Evolutionary conservation across 2,113 vertebrate genomes (phyloP).

Genomic region (Podarcis raffonei): DNA sequence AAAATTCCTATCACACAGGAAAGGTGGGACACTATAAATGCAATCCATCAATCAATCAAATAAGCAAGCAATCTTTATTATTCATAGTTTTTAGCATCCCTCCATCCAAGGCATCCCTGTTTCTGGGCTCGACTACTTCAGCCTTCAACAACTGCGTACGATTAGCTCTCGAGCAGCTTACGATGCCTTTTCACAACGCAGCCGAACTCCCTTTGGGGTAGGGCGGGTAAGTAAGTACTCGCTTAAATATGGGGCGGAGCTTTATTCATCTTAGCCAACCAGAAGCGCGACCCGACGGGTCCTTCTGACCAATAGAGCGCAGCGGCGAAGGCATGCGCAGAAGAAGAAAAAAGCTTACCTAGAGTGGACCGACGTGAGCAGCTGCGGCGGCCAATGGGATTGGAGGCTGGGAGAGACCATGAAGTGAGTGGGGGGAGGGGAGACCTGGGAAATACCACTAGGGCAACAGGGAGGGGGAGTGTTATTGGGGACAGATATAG

Average conservation of each 20-base stretch:
- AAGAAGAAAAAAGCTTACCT: too few species aligned
- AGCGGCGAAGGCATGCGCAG: rapidly evolving
- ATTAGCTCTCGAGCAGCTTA: neutral
- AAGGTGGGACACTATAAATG: too few species aligned
- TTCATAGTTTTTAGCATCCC: neutral
- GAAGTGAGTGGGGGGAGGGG: slow-evolving; percentile 32
- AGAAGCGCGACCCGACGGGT: rapidly evolving
- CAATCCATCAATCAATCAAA: too few species aligned
- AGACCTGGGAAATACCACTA: neutral
- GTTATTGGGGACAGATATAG: neutral
- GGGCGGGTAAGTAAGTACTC: rapidly evolving
- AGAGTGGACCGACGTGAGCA: neutral
- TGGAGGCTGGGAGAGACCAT: slow-evolving; percentile 10
- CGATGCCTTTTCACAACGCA: neutral
- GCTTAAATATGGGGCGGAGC: neutral
- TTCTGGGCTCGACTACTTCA: neutral
- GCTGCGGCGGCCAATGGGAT: neutral
- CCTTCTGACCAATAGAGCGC: neutral
- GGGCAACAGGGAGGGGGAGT: neutral
- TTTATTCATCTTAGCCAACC: neutral
- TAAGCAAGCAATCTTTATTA: too few species aligned
- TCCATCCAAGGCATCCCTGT: neutral
- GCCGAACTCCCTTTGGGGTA: too few species aligned
- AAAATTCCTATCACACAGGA: too few species aligned
- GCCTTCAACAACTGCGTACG: neutral